Conservation (phyloP, 1,140 invertebrate species). For the Sipha flava region DNA sequence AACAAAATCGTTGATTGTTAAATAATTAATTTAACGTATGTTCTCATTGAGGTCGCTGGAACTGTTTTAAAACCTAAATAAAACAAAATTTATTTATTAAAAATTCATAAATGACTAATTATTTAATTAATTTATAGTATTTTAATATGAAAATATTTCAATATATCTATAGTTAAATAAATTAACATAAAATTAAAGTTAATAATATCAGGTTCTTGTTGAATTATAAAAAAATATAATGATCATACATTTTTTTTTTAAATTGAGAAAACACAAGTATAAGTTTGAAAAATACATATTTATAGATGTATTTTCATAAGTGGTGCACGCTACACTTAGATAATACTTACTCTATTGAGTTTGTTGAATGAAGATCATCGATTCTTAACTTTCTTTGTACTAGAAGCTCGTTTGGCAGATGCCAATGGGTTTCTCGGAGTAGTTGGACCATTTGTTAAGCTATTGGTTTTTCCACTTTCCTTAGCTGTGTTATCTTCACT, state of each 20-base stretch:
- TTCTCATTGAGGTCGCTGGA: conserved; percentile 19
- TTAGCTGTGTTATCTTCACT: conserved; percentile 53
- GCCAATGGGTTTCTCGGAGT: conserved; percentile 30
- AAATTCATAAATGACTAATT: too few relatives aligned
- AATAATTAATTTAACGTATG: not conserved
- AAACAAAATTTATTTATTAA: not conserved
- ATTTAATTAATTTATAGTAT: too few relatives aligned
- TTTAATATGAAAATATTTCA: too few relatives aligned
- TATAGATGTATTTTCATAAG: too few relatives aligned
- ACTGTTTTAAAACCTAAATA: conserved; percentile 29
- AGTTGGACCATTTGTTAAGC: conserved; percentile 35
- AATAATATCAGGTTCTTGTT: too few relatives aligned
- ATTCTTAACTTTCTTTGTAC: conserved; percentile 37
- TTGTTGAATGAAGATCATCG: conserved; percentile 34
- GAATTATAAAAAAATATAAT: too few relatives aligned
- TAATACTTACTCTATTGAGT: conserved; percentile 26
- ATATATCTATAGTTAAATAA: too few relatives aligned
- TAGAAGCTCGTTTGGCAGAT: conserved; percentile 34
- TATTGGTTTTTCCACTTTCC: conserved; percentile 36
- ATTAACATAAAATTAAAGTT: too few relatives aligned
- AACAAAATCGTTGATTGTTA: not conserved
- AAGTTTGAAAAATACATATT: too few relatives aligned
- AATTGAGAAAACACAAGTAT: too few relatives aligned
- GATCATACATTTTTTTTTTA: too few relatives aligned
- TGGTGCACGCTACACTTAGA: too few relatives aligned